Base-by-base conservation (phyloP, 2,797 vertebrate species). In the Hyperoplus immaculatus region DNA sequence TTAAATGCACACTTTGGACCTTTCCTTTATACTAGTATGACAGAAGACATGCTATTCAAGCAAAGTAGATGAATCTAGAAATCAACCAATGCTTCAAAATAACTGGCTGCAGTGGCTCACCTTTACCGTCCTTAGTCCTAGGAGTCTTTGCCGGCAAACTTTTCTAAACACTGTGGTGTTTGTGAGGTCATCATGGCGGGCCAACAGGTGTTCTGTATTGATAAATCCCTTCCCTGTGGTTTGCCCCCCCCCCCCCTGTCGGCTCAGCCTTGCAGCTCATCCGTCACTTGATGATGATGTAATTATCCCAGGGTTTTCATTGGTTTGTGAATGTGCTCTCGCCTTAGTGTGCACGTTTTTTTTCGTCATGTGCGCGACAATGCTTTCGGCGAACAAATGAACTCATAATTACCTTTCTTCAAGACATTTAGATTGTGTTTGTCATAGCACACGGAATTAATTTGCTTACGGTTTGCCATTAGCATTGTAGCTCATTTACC, bases 251-350 rank as follows among this genome's bases (percentile, higher is more conserved):
- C 29, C 57, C 36, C 29, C 74, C 64, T 53, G 78, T 76, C 29
- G 0, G 54, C 68, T 66, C 67, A 42, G 57, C 36, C 53, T 75
- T 39, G 56, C 18, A 76, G 75, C 59, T 83, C 77, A 77, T 86
- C 79, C 0, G 11, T 91, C 73, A 83, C 36, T 41, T 39, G 29
- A 41, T 63, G 75, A 61, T 81, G 74, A 87, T 84, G 77, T 83
- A 53, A 81, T 83, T 74, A 77, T 54, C 65, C 45, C 0, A 3
- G 72, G 54, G 21, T 49, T 29, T 72, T 42, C 3, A 4, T 4
- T 18, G 54, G 21, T 21, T 46, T 4, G 55, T 61, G 58, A 68
- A 41, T 69, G 29, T 15, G 49, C 14, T 43, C 62, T 18, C 64
- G 74, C 11, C 5, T n/a, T 10, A 7, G 41, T 16, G 18, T 5